phyloP scores from a whole-genome alignment of 2,888 invertebrate genomes.

The Gisinianus flammeolus region DNA sequence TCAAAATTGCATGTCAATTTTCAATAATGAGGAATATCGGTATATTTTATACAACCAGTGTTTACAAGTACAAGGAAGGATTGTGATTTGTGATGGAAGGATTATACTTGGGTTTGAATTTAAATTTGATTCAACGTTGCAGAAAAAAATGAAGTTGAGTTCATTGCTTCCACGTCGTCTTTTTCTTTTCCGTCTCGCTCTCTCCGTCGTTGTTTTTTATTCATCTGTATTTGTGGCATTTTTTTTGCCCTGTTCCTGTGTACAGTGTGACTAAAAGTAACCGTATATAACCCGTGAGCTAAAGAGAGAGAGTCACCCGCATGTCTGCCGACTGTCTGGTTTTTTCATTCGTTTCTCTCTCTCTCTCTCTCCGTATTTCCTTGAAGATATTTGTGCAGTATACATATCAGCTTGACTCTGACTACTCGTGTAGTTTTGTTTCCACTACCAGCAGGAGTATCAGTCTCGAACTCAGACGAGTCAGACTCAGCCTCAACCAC shows the following conservation, averaged over 20 bases:
- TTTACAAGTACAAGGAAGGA: too few relatives aligned
- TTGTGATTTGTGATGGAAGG: too few relatives aligned
- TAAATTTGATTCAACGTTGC: background rate
- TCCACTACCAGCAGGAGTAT: background rate
- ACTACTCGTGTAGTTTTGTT: background rate
- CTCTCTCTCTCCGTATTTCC: background rate
- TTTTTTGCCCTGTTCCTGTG: background rate
- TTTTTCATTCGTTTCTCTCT: background rate
- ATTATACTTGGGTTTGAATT: too few relatives aligned
- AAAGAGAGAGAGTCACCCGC: background rate
- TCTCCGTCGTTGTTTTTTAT: background rate
- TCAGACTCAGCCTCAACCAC: background rate
- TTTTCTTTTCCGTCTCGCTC: background rate
- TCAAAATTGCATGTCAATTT: too few relatives aligned
- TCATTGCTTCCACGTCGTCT: background rate
- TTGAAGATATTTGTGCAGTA: background rate
- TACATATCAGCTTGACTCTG: background rate
- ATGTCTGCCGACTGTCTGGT: background rate
- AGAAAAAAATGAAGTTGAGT: background rate
- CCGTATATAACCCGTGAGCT: background rate
- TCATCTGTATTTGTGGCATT: background rate
- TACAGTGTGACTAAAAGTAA: background rate
- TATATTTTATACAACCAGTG: too few relatives aligned
- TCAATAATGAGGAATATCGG: too few relatives aligned
- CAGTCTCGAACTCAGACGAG: background rate